Evolutionary conservation across 2,113 vertebrate species (phyloP).

Genomic region (Salvator merianae): DNA sequence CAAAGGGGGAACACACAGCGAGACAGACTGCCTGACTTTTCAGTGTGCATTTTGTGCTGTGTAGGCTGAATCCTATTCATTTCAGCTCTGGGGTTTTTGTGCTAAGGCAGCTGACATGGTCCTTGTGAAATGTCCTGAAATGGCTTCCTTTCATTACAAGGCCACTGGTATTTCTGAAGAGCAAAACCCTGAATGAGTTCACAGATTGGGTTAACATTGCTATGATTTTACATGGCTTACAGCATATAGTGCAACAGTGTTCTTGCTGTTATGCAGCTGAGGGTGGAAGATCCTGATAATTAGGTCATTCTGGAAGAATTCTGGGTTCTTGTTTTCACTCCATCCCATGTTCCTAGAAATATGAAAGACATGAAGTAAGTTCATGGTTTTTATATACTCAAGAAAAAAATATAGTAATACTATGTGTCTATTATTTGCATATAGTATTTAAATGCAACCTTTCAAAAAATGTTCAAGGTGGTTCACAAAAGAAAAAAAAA

Average conservation of each 20-base stretch:
- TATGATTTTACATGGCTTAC: not conserved
- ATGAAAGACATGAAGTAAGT: not conserved
- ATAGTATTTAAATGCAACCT: too few relatives aligned
- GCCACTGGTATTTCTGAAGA: constrained; percentile 29
- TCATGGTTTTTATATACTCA: not conserved
- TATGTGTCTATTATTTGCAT: not conserved
- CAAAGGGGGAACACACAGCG: constrained; percentile 52
- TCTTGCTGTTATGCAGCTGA: not conserved
- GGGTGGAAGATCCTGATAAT: not conserved
- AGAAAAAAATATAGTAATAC: not conserved
- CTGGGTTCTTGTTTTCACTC: not conserved
- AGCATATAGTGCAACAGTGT: not conserved
- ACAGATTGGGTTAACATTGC: not conserved
- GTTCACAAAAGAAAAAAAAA: too few relatives aligned
- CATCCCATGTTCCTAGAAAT: not conserved
- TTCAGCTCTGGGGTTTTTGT: constrained; percentile 14
- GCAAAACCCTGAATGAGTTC: not conserved
- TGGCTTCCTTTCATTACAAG: constrained; percentile 23
- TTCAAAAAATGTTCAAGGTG: too few relatives aligned
- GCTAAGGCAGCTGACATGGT: constrained; percentile 32
- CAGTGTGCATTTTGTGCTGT: constrained; percentile 42
- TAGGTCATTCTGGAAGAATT: not conserved
- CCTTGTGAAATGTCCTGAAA: not conserved
- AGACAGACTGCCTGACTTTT: constrained; percentile 49
- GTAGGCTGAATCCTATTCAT: constrained; percentile 32